Percentiles rank a stretch among this genome's conserved stretches.
phyloP scores from a whole-genome alignment of 2,113 vertebrate genomes.

The Cyanoramphus novaezelandiae region DNA sequence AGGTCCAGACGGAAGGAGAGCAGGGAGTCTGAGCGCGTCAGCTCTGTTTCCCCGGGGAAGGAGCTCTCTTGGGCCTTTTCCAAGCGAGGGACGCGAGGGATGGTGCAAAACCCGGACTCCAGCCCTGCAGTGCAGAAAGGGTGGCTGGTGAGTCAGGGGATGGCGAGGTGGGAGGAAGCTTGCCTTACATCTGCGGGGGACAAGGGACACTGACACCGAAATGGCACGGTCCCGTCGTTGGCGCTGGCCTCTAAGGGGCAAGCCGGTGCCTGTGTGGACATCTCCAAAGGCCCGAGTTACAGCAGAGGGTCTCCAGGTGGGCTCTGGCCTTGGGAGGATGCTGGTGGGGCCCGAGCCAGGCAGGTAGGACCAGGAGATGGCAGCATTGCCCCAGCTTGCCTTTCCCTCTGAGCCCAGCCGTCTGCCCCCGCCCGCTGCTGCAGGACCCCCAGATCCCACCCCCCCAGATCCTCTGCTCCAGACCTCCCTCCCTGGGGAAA shows the following conservation, averaged over 20 bases:
- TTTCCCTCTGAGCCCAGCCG: background rate
- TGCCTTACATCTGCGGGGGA: background rate
- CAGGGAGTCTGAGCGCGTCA: constrained; percentile 87
- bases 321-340: background rate
- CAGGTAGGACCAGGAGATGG: constrained; percentile 68
- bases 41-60: constrained; percentile 61
- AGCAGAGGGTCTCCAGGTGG: background rate
- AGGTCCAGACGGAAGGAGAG: constrained; percentile 92
- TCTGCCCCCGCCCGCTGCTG: accelerated
- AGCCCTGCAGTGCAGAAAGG: constrained; percentile 75
- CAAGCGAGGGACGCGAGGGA: constrained; percentile 82
- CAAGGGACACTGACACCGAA: background rate
- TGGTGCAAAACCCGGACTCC: constrained; percentile 88
- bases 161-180: background rate
- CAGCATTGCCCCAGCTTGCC: constrained; percentile 41
- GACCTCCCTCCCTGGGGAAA: background rate
- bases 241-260: background rate
- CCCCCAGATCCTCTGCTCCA: background rate
- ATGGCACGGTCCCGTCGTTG: background rate
- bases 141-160: background rate
- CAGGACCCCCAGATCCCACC: background rate
- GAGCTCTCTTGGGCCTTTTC: constrained; percentile 77
- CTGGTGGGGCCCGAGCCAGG: background rate
- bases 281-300: background rate
- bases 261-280: background rate